Conservation (phyloP, 2,113 vertebrate genomes). For the Antennarius striatus region DNA sequence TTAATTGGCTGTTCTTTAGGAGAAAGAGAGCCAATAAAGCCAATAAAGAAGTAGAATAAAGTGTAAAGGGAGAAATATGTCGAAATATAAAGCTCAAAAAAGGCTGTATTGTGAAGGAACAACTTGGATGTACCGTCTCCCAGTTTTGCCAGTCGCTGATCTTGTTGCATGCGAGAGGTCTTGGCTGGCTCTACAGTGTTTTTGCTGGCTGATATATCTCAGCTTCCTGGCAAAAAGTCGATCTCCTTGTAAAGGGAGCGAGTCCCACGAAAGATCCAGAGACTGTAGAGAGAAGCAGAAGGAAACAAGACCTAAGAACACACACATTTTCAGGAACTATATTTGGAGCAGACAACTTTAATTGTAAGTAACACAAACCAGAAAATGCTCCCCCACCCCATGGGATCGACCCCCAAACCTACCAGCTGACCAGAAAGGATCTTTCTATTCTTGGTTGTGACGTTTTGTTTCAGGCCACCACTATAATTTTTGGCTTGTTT, state of each 20-base stretch:
- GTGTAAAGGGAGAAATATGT: conserved; percentile 9
- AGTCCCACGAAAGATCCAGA: too few relatives aligned
- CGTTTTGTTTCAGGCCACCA: not conserved
- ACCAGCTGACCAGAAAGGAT: conserved; percentile 21
- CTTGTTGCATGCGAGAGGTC: not conserved
- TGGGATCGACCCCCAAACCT: conserved; percentile 11
- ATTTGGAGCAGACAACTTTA: not conserved
- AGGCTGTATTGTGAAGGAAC: not conserved
- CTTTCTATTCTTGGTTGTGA: conserved; percentile 8
- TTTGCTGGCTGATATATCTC: conserved; percentile 9
- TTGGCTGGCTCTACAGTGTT: conserved; percentile 1
- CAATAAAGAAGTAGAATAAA: not conserved
- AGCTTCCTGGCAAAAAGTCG: not conserved
- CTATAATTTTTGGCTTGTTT: conserved; percentile 38
- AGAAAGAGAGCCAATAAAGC: not conserved
- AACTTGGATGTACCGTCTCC: conserved; percentile 35
- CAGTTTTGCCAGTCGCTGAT: conserved; percentile 3
- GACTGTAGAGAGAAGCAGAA: too few relatives aligned
- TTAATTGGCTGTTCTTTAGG: conserved; percentile 2
- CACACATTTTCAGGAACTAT: not conserved
- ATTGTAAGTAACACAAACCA: conserved; percentile 19
- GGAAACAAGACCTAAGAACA: too few relatives aligned
- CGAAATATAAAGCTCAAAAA: conserved; percentile 5
- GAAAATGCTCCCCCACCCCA: not conserved
- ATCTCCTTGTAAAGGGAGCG: too few relatives aligned